Percentiles rank a stretch among this genome's conserved stretches.
phyloP scores from a whole-genome alignment of 2,113 vertebrate genomes.

The Epinephelus lanceolatus region DNA sequence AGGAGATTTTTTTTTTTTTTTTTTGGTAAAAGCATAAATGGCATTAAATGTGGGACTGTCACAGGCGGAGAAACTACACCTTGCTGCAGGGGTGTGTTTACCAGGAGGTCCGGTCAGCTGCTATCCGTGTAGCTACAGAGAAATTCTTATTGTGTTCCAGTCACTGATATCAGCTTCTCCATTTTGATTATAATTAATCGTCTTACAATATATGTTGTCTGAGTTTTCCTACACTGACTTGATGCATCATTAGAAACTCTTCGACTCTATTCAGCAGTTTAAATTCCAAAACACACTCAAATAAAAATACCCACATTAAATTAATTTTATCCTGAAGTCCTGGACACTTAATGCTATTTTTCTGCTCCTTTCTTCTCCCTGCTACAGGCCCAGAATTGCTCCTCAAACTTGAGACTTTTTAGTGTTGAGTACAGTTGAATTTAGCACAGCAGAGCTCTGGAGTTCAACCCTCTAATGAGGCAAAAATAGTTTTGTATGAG shows the following conservation, averaged over 20 bases:
- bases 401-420: slow-evolving; percentile 26
- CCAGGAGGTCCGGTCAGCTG: slow-evolving; percentile 28
- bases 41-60: not conserved
- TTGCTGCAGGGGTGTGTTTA: slow-evolving; percentile 26
- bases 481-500: not conserved
- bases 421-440: not conserved
- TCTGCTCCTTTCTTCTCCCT: not conserved
- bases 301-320: not conserved
- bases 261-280: not conserved
- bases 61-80: not conserved
- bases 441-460: not conserved
- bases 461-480: slow-evolving; percentile 26
- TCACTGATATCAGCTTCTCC: slow-evolving; percentile 32
- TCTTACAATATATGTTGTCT: not conserved
- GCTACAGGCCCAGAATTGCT: slow-evolving; percentile 17
- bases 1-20: not conserved
- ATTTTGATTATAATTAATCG: slow-evolving; percentile 36
- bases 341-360: not conserved
- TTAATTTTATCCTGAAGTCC: not conserved
- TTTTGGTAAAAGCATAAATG: not conserved
- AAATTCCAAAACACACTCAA: not conserved
- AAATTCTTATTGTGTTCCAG: slow-evolving; percentile 1
- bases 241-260: not conserved
- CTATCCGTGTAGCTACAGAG: not conserved
- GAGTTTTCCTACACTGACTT: slow-evolving; percentile 5